Conservation (phyloP, 2,113 vertebrate species). For the Trematocara unimaculatum region DNA sequence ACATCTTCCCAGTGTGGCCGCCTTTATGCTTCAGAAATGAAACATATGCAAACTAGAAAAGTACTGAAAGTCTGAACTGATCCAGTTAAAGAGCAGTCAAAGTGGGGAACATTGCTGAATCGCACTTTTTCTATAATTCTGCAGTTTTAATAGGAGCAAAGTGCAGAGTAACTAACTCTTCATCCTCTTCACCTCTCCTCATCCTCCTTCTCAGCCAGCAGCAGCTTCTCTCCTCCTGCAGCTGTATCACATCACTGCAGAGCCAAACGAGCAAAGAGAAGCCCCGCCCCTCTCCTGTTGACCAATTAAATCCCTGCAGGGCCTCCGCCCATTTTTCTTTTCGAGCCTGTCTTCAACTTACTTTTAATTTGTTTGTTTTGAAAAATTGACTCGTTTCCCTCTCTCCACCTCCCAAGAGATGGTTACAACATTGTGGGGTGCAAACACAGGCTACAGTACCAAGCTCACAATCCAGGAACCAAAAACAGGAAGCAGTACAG, state of each 20-base stretch:
- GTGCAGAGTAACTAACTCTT: background rate
- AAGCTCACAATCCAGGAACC: background rate
- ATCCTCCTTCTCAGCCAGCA: background rate
- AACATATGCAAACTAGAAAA: background rate
- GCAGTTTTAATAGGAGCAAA: background rate
- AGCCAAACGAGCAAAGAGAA: background rate
- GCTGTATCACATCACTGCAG: background rate
- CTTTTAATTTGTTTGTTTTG: background rate
- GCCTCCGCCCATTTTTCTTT: background rate
- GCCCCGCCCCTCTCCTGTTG: constrained; percentile 22
- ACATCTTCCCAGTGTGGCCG: constrained; percentile 11
- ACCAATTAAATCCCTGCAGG: constrained; percentile 45
- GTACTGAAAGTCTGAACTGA: background rate
- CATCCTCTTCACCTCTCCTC: constrained; percentile 9
- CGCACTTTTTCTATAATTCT: background rate
- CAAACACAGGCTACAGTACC: background rate
- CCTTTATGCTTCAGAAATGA: background rate
- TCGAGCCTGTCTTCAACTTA: background rate
- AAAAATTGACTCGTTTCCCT: background rate
- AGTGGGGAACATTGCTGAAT: background rate
- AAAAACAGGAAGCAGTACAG: background rate
- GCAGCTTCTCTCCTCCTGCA: constrained; percentile 15
- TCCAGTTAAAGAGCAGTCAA: background rate
- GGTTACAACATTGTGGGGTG: background rate
- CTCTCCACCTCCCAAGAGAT: background rate